A percentile compares a stretch with the other conserved stretches of the same genome.
Conservation (phyloP, 2,888 invertebrate genomes). For the Amblyjoppa fuscipennis region DNA sequence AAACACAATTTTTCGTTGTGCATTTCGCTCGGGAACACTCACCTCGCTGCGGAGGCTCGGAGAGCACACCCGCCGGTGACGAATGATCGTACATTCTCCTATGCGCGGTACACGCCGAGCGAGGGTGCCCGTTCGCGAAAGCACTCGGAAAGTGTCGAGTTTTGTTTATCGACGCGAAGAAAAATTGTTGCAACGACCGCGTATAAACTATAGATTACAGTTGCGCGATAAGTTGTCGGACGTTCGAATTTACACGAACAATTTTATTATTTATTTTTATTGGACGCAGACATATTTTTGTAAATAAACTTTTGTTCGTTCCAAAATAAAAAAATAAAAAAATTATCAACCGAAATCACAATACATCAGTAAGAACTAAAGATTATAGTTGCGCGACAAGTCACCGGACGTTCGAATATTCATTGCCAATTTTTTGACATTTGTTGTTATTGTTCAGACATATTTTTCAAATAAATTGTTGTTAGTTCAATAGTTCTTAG, state of each 20-base stretch:
- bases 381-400: no score
- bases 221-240: neutral
- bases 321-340: no score
- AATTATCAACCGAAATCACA: no score
- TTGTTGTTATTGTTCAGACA: neutral
- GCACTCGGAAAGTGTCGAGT: slow-evolving; percentile 46
- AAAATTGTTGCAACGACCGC: slow-evolving; percentile 17
- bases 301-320: neutral
- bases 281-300: neutral
- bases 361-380: no score
- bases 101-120: neutral
- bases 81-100: slow-evolving; percentile 40
- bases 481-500: neutral
- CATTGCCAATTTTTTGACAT: no score
- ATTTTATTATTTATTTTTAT: neutral
- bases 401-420: neutral
- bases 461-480: neutral
- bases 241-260: neutral
- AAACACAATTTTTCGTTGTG: slow-evolving; percentile 49
- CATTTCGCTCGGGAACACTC: slow-evolving; percentile 14
- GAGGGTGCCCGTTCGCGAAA: neutral
- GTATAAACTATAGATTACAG: neutral
- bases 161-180: slow-evolving; percentile 39
- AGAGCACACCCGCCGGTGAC: slow-evolving; percentile 3
- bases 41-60: neutral